A percentile compares a stretch with the other conserved stretches of the same genome.
These are phyloP conservation scores for Papilio elwesi DNA, from an alignment of 2,888 invertebrate genomes.

Conservation along the genomic window DNA sequence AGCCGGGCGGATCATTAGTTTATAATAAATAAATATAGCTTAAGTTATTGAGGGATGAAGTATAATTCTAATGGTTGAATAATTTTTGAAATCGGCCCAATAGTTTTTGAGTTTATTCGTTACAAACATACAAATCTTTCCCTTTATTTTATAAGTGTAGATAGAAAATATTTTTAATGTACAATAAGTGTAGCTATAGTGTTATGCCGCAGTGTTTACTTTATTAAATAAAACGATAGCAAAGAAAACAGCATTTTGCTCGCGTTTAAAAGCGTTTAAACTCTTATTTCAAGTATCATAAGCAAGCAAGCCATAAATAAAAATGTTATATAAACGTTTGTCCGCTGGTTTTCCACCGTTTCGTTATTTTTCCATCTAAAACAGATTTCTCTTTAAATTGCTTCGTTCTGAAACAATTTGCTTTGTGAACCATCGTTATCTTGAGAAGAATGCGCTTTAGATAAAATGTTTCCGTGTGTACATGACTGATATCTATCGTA, in stretches of 20 bases:
- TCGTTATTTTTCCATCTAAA: conserved; percentile 3
- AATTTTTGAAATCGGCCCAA: no score
- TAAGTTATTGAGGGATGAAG: no score
- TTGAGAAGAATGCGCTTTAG: conserved; percentile 46
- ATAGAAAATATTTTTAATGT: no score
- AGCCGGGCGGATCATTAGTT: no score
- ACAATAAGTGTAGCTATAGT: neutral
- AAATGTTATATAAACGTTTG: conserved; percentile 2
- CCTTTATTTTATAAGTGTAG: no score
- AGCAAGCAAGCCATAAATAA: neutral
- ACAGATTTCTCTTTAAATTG: conserved; percentile 13
- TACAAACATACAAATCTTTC: no score
- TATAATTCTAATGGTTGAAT: no score
- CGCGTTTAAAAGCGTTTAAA: conserved; percentile 25
- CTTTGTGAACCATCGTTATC: conserved; percentile 46
- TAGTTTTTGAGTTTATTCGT: no score
- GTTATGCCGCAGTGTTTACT: conserved; percentile 4
- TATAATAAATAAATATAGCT: no score
- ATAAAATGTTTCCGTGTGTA: conserved; percentile 44
- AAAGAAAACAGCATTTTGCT: conserved; percentile 14
- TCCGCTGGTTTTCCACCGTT: conserved; percentile 4
- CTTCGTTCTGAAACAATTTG: conserved; percentile 21
- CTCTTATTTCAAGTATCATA: conserved; percentile 28
- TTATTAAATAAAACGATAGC: conserved; percentile 4
- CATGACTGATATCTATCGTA: conserved; percentile 28